Evolutionary conservation across 2,113 vertebrate species (phyloP).

Genomic region (Perca flavescens): DNA sequence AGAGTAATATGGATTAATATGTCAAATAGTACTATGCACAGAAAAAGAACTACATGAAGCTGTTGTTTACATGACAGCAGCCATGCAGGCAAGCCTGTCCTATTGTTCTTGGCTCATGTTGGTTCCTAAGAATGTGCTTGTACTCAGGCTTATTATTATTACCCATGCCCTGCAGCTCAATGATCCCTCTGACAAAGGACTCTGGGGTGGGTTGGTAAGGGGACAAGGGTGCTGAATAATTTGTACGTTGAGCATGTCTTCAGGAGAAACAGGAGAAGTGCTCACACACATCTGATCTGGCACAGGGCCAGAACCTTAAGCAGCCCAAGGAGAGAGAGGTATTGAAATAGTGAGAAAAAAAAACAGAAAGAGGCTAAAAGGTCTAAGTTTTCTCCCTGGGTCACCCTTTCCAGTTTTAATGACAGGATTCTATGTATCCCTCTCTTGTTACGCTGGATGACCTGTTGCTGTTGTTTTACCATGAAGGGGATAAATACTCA

Average conservation of each 20-base stretch:
- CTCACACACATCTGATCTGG: slow-evolving; percentile 78
- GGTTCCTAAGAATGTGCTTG: slow-evolving; percentile 57
- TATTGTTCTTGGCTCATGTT: slow-evolving; percentile 63
- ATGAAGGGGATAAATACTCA: slow-evolving; percentile 33
- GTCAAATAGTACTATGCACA: slow-evolving; percentile 36
- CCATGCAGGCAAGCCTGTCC: slow-evolving; percentile 44
- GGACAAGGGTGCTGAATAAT: slow-evolving; percentile 66
- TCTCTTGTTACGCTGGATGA: slow-evolving; percentile 52
- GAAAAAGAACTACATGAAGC: slow-evolving; percentile 22
- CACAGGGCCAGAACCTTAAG: slow-evolving; percentile 58
- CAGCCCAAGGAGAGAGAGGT: slow-evolving; percentile 60
- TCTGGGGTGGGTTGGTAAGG: slow-evolving; percentile 47
- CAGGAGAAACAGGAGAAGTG: slow-evolving; percentile 69
- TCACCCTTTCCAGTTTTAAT: slow-evolving; percentile 31
- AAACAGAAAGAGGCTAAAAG: slow-evolving; percentile 44
- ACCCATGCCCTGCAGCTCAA: slow-evolving; percentile 72
- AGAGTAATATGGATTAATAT: slow-evolving; percentile 51
- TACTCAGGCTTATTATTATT: slow-evolving; percentile 76
- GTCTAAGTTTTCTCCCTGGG: slow-evolving; percentile 56
- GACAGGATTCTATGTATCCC: slow-evolving; percentile 4
- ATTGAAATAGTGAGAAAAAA: slow-evolving; percentile 39
- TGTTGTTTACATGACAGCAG: slow-evolving; percentile 69
- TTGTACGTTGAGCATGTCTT: slow-evolving; percentile 74
- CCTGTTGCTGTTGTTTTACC: slow-evolving; percentile 49
- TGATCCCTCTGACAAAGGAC: slow-evolving; percentile 66